These are phyloP conservation scores for Chloromyia formosa DNA, from an alignment of 2,888 invertebrate species.

Conservation along the genomic window DNA sequence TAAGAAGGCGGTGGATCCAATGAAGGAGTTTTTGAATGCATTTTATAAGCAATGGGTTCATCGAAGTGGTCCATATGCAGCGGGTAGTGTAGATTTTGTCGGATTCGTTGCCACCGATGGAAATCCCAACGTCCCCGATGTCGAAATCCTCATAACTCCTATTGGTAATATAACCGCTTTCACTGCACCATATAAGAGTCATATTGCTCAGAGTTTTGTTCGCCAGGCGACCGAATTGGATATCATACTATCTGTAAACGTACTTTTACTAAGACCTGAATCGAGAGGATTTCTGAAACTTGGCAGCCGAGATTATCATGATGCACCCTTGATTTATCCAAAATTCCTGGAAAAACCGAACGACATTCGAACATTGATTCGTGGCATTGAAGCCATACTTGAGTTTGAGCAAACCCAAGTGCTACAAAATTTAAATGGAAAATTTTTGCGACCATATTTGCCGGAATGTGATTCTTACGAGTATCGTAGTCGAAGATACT, in stretches of 20 bases:
- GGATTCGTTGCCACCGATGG: conserved; percentile 65
- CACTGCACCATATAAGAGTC: conserved; percentile 52
- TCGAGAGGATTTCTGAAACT: conserved; percentile 68
- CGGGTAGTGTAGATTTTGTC: conserved; percentile 57
- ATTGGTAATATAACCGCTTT: conserved; percentile 52
- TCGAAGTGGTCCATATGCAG: conserved; percentile 53
- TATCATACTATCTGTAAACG: conserved; percentile 58
- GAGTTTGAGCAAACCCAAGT: conserved; percentile 62
- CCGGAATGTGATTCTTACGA: conserved; percentile 54
- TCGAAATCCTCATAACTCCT: conserved; percentile 57
- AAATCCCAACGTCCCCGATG: conserved; percentile 63
- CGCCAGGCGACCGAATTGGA: neutral
- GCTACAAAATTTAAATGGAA: conserved; percentile 61
- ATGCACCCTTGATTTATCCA: conserved; percentile 70
- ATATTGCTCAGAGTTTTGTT: neutral
- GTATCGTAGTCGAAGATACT: conserved; percentile 69
- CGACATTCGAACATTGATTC: conserved; percentile 66
- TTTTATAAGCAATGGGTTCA: conserved; percentile 61
- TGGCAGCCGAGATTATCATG: conserved; percentile 67
- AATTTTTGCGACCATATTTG: conserved; percentile 63
- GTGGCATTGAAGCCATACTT: conserved; percentile 61
- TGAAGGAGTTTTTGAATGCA: conserved; percentile 45
- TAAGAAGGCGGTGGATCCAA: conserved; percentile 21
- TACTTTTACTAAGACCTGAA: conserved; percentile 65
- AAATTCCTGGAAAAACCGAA: conserved; percentile 70